phyloP scores from a whole-genome alignment of 1,140 invertebrate species.

The Leptonema lineaticorne region DNA sequence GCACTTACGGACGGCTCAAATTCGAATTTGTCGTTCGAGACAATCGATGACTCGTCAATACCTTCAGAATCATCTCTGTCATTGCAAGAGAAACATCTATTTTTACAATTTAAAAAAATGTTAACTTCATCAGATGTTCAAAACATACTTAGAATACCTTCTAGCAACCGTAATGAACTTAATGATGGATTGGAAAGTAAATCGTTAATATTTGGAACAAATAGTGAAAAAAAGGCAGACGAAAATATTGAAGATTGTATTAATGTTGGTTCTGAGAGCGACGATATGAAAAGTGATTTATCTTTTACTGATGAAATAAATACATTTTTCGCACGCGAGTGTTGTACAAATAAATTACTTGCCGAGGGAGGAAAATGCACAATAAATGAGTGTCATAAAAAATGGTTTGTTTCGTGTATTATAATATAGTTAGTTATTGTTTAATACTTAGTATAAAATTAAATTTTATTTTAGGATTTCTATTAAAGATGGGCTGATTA shows the following conservation, averaged over 20 bases:
- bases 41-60: neutral
- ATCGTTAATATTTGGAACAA: neutral
- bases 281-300: neutral
- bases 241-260: too few relatives aligned
- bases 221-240: neutral
- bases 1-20: neutral
- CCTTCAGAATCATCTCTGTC: neutral
- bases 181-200: neutral
- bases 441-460: neutral
- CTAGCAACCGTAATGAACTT: neutral
- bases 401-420: constrained; percentile 5
- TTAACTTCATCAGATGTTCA: neutral
- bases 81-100: neutral
- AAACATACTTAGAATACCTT: neutral
- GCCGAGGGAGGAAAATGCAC: constrained; percentile 17
- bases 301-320: neutral
- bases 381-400: constrained; percentile 1
- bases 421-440: neutral
- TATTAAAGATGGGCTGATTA: constrained; percentile 4
- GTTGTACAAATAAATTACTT: constrained; percentile 10
- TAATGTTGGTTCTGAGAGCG: neutral
- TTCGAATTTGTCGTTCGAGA: neutral
- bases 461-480: constrained; percentile 11
- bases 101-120: neutral
- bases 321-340: neutral